These are phyloP conservation scores for Acrocephalus kingi DNA, from an alignment of 2,113 vertebrate species.

Conservation along the genomic window DNA sequence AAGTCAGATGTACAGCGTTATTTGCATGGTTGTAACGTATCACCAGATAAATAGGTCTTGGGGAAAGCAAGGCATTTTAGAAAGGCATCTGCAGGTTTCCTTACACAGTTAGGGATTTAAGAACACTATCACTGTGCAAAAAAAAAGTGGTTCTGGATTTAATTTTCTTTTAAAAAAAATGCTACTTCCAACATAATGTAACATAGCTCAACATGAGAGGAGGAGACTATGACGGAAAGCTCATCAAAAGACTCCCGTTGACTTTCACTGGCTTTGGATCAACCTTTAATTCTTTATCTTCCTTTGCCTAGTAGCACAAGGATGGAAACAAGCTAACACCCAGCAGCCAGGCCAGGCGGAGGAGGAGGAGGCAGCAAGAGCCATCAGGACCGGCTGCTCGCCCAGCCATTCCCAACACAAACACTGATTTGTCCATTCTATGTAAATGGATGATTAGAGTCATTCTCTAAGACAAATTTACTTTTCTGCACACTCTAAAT, in stretches of 20 bases:
- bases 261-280: conserved; percentile 4
- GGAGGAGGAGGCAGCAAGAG: not conserved
- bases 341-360: not conserved
- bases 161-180: conserved; percentile 1
- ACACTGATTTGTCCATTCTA: conserved; percentile 78
- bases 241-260: conserved; percentile 19
- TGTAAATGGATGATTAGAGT: conserved; percentile 92
- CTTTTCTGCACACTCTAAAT: conserved; percentile 97
- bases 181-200: conserved; percentile 18
- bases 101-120: not conserved
- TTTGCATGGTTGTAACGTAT: not conserved
- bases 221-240: not conserved
- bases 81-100: conserved; percentile 16
- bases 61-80: not conserved
- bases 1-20: conserved; percentile 25
- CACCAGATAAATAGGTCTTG: not conserved
- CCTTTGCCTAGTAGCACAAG: not conserved
- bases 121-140: not conserved
- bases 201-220: conserved; percentile 3
- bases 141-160: conserved; percentile 29
- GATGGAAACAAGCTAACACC: not conserved
- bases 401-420: conserved; percentile 25
- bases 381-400: not conserved
- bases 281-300: conserved; percentile 5
- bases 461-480: conserved; percentile 96